Base-by-base conservation (phyloP, 2,888 invertebrate genomes). In the Lottia scabra region DNA sequence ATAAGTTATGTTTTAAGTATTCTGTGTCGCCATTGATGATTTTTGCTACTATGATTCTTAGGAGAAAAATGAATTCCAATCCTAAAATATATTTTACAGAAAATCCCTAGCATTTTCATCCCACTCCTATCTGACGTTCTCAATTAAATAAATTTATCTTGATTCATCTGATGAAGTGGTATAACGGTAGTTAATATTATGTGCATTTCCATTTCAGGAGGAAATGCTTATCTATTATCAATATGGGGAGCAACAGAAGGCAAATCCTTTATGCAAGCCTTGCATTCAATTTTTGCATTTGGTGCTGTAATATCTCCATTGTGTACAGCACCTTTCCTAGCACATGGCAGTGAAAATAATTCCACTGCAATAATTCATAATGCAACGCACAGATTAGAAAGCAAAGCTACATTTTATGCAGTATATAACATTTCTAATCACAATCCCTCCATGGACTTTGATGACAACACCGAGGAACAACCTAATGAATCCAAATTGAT, bases 291-390 rank as follows among this genome's bases (percentile, higher is more conserved):
- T 19, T 90, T 89, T 78, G 89, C 88, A 43, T 65, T 90, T 27
- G 90, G 90, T 19, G 89, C 89, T 0, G 88, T 89, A 70, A 74
- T 90, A 16, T 85, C 90, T 10, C 90, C 90, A 13, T 78, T 90
- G 12, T 79, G 89, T n/a, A 87, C 88, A 2, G 84, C 85, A 56
- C 88, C 90, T 15, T 90, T 90, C 77, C 77, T 88, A 0, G 67
- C 74, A 4, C 27, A 38, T 46, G 63, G 44, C 62, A 26, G 15
- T 15, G 15, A 15, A 26, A 6, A 27, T 23, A 38, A 56, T 30
- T 19, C 10, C 12, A 30, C 44, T 19, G 15, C n/a, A n/a, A n/a
- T n/a, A n/a, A n/a, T 66, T 64, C 1, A 63, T 65, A 23, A 62
- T 74, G 15, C 68, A 65, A 3, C 44, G 38, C 13, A 67, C 71